These are phyloP conservation scores for Ceyx cyanopectus DNA, from an alignment of 2,113 vertebrate genomes.

Conservation along the genomic window DNA sequence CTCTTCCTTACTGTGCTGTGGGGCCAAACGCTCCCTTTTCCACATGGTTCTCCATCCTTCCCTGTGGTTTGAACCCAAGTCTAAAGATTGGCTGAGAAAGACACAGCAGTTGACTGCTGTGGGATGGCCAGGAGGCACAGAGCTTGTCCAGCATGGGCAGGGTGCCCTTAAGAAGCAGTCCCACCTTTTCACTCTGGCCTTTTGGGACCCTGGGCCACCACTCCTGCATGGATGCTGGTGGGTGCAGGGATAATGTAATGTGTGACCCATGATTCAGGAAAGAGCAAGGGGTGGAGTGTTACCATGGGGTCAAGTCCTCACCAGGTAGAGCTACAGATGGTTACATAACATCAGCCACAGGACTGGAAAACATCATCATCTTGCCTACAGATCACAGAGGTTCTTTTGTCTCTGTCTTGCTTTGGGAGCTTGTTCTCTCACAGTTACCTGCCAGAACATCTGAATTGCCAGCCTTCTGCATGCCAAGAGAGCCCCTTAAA, in stretches of 20 bases:
- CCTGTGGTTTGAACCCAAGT: not conserved
- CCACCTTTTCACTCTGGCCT: not conserved
- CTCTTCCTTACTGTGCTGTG: not conserved
- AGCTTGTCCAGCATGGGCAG: not conserved
- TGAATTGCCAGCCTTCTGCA: not conserved
- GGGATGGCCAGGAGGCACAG: not conserved
- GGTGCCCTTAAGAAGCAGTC: not conserved
- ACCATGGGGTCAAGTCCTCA: not conserved
- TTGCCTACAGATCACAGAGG: not conserved
- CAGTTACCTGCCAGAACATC: not conserved
- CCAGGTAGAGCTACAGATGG: not conserved
- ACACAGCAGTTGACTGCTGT: not conserved
- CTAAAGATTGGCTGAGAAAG: not conserved
- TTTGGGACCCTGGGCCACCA: accelerated
- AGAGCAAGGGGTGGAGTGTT: too few species aligned
- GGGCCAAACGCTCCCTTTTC: not conserved
- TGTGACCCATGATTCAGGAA: not conserved
- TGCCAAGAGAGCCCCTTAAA: not conserved
- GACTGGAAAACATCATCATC: not conserved
- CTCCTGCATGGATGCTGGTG: not conserved
- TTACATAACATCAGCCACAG: not conserved
- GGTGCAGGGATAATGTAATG: not conserved
- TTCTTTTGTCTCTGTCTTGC: not conserved
- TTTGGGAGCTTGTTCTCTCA: not conserved
- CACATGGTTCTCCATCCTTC: not conserved